These are phyloP conservation scores for Aspidiotus destructor DNA, from an alignment of 2,888 invertebrate species.

Conservation along the genomic window DNA sequence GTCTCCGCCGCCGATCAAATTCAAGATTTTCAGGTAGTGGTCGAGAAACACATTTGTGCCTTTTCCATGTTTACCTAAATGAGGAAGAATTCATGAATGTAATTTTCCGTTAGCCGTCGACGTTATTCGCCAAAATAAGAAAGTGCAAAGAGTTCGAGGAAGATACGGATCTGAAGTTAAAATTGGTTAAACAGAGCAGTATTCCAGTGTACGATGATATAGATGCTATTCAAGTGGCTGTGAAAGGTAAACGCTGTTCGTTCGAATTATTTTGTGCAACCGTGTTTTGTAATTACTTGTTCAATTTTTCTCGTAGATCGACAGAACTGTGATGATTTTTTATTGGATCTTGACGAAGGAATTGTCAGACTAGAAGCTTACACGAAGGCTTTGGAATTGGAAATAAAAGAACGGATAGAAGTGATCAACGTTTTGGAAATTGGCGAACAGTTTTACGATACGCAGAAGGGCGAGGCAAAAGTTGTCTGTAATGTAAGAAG, in stretches of 20 bases:
- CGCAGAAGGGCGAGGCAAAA: conserved; percentile 87
- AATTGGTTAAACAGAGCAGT: conserved; percentile 56
- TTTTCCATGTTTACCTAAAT: too few relatives aligned
- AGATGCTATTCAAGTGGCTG: conserved; percentile 22
- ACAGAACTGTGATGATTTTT: conserved; percentile 57
- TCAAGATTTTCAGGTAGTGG: conserved; percentile 62
- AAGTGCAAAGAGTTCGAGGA: conserved; percentile 62
- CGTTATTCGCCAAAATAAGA: conserved; percentile 63
- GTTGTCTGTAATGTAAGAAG: conserved; percentile 83
- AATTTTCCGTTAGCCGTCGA: conserved; percentile 50
- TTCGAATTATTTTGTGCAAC: conserved; percentile 1
- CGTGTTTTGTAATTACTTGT: conserved; percentile 7
- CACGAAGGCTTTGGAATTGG: conserved; percentile 66
- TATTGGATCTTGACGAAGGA: conserved; percentile 75
- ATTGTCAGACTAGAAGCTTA: conserved; percentile 69
- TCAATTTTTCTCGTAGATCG: conserved; percentile 30
- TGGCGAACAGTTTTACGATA: conserved; percentile 77
- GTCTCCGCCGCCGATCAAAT: conserved; percentile 34
- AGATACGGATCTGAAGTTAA: conserved; percentile 62
- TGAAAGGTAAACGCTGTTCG: conserved; percentile 9
- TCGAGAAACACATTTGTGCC: too few relatives aligned
- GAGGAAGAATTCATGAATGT: too few relatives aligned
- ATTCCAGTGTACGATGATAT: conserved; percentile 46
- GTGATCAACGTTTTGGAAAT: conserved; percentile 68
- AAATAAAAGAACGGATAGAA: conserved; percentile 69